Conservation (phyloP, 2,113 vertebrate species). For the Petaurus breviceps region DNA sequence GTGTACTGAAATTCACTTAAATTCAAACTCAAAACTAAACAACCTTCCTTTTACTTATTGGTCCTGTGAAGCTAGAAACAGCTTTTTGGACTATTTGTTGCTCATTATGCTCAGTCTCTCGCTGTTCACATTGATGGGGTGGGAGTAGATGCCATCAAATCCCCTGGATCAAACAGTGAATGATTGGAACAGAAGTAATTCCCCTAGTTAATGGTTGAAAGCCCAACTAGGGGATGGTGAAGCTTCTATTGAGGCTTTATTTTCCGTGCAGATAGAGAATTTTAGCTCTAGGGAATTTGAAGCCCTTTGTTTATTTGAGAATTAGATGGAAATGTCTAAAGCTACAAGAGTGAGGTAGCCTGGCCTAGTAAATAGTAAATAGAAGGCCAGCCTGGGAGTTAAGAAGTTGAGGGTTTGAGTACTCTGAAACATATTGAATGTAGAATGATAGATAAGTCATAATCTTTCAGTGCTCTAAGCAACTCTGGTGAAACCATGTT, state of each 20-base stretch:
- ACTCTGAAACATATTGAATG: neutral
- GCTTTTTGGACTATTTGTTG: neutral
- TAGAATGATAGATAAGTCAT: neutral
- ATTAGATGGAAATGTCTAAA: neutral
- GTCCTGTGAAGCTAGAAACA: conserved; percentile 21
- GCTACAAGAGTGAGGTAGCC: neutral
- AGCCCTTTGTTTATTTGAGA: neutral
- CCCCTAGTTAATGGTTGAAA: conserved; percentile 10
- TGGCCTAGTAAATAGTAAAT: neutral
- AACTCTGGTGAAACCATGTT: neutral
- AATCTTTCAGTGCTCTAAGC: neutral
- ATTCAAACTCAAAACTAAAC: neutral
- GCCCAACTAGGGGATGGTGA: neutral
- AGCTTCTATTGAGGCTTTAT: neutral
- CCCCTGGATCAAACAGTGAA: neutral
- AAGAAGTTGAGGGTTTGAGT: neutral
- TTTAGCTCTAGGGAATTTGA: conserved; percentile 5
- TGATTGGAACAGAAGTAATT: neutral
- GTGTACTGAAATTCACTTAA: neutral
- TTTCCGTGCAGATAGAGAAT: neutral
- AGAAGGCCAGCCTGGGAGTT: neutral
- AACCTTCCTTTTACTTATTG: conserved; percentile 8
- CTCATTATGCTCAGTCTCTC: conserved; percentile 4
- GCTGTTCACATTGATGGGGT: neutral
- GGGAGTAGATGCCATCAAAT: neutral